Evolutionary conservation across 1,140 invertebrate genomes (phyloP).

Genomic region (Schmidtea mediterranea): DNA sequence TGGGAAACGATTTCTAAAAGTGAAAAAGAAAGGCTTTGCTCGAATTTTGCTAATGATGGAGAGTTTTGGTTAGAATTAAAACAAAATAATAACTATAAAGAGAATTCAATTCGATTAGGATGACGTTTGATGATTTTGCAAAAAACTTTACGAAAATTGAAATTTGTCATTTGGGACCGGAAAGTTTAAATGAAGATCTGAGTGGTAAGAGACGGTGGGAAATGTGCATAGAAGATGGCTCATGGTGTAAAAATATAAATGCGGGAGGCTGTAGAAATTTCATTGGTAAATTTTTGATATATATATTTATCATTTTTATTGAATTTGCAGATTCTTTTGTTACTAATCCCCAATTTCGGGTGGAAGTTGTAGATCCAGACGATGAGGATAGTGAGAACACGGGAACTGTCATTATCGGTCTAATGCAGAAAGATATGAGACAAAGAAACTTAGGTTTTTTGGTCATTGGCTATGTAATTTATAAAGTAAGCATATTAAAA

Average conservation of each 20-base stretch:
- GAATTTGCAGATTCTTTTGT: conserved; percentile 50
- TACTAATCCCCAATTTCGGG: conserved; percentile 76
- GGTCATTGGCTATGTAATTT: conserved; percentile 85
- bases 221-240: conserved; percentile 66
- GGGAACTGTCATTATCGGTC: conserved; percentile 69
- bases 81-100: too few relatives aligned
- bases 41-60: conserved; percentile 69
- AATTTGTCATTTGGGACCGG: conserved; percentile 80
- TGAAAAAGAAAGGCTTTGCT: conserved; percentile 54
- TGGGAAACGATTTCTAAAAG: conserved; percentile 67
- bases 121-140: conserved; percentile 16
- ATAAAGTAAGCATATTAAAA: conserved; percentile 37
- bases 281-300: conserved; percentile 33
- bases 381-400: conserved; percentile 58
- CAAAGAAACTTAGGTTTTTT: conserved; percentile 64
- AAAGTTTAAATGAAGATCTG: conserved; percentile 38
- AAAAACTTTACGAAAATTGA: conserved; percentile 37
- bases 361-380: conserved; percentile 58
- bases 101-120: too few relatives aligned
- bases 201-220: conserved; percentile 40
- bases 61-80: conserved; percentile 56
- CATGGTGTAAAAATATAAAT: conserved; percentile 64
- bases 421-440: conserved; percentile 53
- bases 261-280: conserved; percentile 89
- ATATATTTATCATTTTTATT: too few relatives aligned